A percentile compares a stretch with the other conserved stretches of the same genome.
Evolutionary conservation across 2,113 vertebrate species (phyloP).

Genomic region (Pollachius pollachius): DNA sequence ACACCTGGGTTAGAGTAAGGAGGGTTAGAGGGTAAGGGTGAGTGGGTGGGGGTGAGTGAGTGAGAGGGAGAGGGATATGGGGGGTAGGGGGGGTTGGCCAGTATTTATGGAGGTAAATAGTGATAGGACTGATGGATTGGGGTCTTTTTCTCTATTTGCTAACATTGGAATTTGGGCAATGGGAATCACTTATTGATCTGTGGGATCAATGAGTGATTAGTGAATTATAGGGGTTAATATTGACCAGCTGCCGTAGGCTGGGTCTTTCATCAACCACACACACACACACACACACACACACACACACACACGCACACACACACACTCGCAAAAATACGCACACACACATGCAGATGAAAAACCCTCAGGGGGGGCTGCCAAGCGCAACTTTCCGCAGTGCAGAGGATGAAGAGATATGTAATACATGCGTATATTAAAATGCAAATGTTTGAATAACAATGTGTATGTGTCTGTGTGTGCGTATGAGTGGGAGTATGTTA

Average conservation of each 20-base stretch:
- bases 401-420: too few species aligned
- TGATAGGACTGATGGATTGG: too few species aligned
- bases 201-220: constrained; percentile 44
- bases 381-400: too few species aligned
- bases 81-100: too few species aligned
- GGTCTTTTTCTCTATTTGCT: too few species aligned
- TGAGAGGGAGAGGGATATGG: too few species aligned
- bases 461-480: constrained; percentile 12
- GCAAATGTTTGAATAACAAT: neutral
- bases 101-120: too few species aligned
- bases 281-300: neutral
- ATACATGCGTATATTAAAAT: too few species aligned
- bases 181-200: neutral
- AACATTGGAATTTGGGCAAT: too few species aligned
- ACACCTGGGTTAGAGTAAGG: too few species aligned
- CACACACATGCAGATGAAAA: neutral
- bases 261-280: neutral
- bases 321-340: neutral
- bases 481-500: constrained; percentile 12
- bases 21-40: too few species aligned
- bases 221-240: constrained; percentile 24
- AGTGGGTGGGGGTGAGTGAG: too few species aligned
- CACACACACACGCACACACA: constrained; percentile 1
- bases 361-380: neutral
- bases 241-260: constrained; percentile 19